Evolutionary conservation across 2,888 invertebrate species (phyloP).

Genomic region (Pristionchus exspectatus): DNA sequence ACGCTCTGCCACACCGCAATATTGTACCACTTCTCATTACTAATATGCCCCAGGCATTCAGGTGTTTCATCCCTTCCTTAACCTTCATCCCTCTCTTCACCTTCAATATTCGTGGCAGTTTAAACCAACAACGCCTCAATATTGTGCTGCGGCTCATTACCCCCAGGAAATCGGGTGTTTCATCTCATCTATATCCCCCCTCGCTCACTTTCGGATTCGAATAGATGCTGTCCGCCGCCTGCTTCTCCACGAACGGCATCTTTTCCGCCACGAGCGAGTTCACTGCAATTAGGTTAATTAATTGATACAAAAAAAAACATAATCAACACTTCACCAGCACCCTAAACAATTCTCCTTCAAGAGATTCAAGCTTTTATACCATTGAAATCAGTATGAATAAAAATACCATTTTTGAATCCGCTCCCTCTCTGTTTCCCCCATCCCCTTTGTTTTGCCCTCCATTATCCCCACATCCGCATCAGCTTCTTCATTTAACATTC

Average conservation of each 20-base stretch:
- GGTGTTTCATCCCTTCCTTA: no score
- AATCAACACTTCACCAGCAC: background rate
- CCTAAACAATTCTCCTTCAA: no score
- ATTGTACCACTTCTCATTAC: no score
- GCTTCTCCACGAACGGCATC: conserved; percentile 37
- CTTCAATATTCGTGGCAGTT: no score
- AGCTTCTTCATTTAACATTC: no score
- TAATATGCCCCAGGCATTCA: no score
- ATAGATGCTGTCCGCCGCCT: conserved; percentile 23
- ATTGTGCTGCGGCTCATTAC: no score
- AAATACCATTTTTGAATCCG: background rate
- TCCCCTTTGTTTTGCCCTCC: background rate
- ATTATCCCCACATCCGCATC: background rate
- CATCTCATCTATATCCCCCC: background rate
- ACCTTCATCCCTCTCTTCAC: no score
- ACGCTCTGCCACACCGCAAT: no score
- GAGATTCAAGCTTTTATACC: no score
- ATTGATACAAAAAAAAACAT: background rate
- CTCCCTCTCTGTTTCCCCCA: background rate
- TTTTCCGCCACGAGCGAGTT: conserved; percentile 28
- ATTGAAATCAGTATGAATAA: background rate
- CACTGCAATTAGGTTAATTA: background rate
- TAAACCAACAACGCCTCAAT: no score
- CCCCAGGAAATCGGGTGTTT: background rate
- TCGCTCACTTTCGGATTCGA: conserved; percentile 21